Conservation (phyloP, 64 coral and sea anemone species). For the Exaiptasia diaphana region DNA sequence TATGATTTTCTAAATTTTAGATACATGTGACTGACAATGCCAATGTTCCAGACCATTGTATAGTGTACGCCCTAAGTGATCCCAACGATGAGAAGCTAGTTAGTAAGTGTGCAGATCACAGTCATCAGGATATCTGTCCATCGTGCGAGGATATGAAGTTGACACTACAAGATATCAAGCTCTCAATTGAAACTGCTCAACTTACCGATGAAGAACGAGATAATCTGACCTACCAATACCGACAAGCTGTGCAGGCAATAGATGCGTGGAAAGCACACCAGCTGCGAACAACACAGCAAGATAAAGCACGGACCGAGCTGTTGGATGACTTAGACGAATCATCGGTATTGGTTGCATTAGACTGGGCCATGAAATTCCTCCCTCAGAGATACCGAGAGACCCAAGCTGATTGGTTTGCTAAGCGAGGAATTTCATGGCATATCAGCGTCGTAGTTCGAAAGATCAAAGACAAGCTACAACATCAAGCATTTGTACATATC, state of each 20-base stretch:
- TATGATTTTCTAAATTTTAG: slow-evolving; percentile 10
- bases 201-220: not conserved
- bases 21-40: not conserved
- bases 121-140: not conserved
- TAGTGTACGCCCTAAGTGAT: not conserved
- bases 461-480: too few species aligned
- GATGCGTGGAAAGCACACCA: not conserved
- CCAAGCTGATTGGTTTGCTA: too few species aligned
- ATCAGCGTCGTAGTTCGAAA: too few species aligned
- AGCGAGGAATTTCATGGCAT: too few species aligned
- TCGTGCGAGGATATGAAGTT: not conserved
- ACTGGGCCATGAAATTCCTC: too few species aligned
- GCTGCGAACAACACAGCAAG: not conserved
- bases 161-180: not conserved
- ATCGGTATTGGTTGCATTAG: too few species aligned
- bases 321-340: too few species aligned
- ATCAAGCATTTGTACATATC: too few species aligned
- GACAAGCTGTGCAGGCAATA: not conserved
- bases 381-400: too few species aligned
- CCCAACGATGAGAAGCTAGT: not conserved
- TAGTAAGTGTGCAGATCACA: not conserved
- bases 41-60: not conserved
- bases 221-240: not conserved
- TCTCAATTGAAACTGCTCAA: not conserved
- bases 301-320: not conserved